Evolutionary conservation across 64 coral and sea anemone genomes (phyloP).

Genomic region (Pocillopora damicornis): DNA sequence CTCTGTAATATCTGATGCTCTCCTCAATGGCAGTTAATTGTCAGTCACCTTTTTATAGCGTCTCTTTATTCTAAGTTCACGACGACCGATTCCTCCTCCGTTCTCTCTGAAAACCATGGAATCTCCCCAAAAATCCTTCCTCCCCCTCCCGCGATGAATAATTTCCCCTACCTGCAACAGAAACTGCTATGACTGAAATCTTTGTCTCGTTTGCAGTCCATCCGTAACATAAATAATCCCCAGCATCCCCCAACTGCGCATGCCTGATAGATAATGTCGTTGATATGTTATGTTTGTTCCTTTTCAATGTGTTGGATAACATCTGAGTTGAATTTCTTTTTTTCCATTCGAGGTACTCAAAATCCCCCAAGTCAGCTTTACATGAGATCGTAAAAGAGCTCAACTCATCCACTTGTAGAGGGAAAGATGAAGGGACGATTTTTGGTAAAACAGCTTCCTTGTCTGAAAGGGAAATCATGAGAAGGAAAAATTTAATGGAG

Average conservation of each 20-base stretch:
- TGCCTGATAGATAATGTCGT: conserved; percentile 29
- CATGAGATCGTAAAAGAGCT: conserved; percentile 13
- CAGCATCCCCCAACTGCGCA: conserved; percentile 12
- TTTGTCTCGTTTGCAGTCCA: conserved; percentile 45
- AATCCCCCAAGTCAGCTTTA: conserved; percentile 32
- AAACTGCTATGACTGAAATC: conserved; percentile 12
- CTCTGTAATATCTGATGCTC: too few species aligned
- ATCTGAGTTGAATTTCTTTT: not conserved
- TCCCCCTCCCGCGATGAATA: not conserved
- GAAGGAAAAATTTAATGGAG: not conserved
- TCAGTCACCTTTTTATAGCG: too few species aligned
- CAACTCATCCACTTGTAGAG: conserved; percentile 19
- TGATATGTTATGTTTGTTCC: conserved; percentile 4
- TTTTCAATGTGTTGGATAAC: not conserved
- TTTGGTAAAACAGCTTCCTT: conserved; percentile 7
- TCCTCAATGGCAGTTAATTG: too few species aligned
- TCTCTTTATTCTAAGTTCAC: too few species aligned
- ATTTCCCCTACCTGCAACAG: not conserved
- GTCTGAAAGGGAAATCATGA: not conserved
- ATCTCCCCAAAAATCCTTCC: too few species aligned
- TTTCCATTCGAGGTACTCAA: conserved; percentile 17
- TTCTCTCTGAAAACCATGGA: too few species aligned
- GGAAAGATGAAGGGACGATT: not conserved
- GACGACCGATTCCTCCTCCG: too few species aligned
- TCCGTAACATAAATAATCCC: conserved; percentile 44